phyloP scores from a whole-genome alignment of 2,113 vertebrate genomes.

The Todiramphus saurophagus region DNA sequence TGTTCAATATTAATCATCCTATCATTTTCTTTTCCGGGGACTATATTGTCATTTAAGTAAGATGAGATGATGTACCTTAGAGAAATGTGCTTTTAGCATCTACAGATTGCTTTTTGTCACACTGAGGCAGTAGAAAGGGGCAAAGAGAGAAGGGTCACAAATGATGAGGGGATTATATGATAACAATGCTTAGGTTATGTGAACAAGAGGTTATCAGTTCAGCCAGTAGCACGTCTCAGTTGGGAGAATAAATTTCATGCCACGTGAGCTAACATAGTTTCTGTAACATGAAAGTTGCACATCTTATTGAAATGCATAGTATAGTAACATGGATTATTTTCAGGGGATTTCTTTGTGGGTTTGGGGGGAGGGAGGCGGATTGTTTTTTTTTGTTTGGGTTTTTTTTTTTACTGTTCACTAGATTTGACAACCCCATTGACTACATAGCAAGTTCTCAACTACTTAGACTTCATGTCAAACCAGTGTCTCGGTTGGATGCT shows the following conservation, averaged over 20 bases:
- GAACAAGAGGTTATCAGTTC: not conserved
- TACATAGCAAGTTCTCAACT: not conserved
- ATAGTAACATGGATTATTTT: not conserved
- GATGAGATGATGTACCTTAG: not conserved
- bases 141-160: not conserved
- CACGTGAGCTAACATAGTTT: accelerated
- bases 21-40: not conserved
- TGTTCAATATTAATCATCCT: not conserved
- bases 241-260: not conserved
- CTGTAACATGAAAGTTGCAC: not conserved
- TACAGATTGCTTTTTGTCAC: not conserved
- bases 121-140: not conserved
- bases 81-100: not conserved
- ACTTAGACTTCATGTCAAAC: not conserved
- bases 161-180: not conserved
- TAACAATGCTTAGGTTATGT: not conserved
- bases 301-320: not conserved
- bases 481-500: not conserved
- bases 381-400: too few relatives aligned
- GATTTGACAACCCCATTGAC: not conserved
- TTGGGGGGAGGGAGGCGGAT: too few relatives aligned
- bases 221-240: not conserved
- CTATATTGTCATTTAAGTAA: not conserved
- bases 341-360: not conserved
- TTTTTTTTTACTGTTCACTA: accelerated